Base-by-base conservation (phyloP, 2,797 vertebrate genomes). In the Pipistrellus kuhlii region DNA sequence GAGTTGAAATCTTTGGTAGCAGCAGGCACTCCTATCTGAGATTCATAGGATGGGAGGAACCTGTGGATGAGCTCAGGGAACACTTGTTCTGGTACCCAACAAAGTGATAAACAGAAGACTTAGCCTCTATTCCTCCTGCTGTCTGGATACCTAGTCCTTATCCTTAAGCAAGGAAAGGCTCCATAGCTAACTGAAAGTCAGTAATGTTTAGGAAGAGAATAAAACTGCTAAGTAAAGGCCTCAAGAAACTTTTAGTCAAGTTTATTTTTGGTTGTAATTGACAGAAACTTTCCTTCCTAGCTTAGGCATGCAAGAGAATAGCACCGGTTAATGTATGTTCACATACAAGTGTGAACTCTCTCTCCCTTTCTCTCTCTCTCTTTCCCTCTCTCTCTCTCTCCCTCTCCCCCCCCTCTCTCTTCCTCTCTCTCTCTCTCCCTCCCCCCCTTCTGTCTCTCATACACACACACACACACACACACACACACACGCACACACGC, bases 211-310 rank as follows among this genome's bases (percentile, higher is more conserved):
- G 20, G 11, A 51, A 32, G 80, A 88, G 9, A 88, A 81, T 25
- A 71, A 77, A 20, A n/a, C 21, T 92, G 10, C 13, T 64, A 8
- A 87, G 41, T 84, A 66, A 83, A 13, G 9, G 55, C 80, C 18
- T 92, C 69, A 80, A 48, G 66, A 89, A 92, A 84, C 62, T 78
- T 46, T 25, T 12, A 11, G 8, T 82, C 71, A 89, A 62, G 11
- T 46, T 84, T 89, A 51, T 68, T 66, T 85, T 91, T 25, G 8
- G 23, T 85, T 85, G 9, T 69, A 92, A 83, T 11, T 80, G 30
- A 69, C 44, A 85, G 72, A 91, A 91, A 90, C 5, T 44, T 81
- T 90, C 32, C 66, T 88, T 83, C 21, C 35, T 93, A 73, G 27
- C 23, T 86, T 86, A 72, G 51, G 9, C 9, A 66, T 59, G 35